A percentile compares a stretch with the other conserved stretches of the same genome.
These are phyloP conservation scores for Aelia acuminata DNA, from an alignment of 2,888 invertebrate species.

Conservation along the genomic window DNA sequence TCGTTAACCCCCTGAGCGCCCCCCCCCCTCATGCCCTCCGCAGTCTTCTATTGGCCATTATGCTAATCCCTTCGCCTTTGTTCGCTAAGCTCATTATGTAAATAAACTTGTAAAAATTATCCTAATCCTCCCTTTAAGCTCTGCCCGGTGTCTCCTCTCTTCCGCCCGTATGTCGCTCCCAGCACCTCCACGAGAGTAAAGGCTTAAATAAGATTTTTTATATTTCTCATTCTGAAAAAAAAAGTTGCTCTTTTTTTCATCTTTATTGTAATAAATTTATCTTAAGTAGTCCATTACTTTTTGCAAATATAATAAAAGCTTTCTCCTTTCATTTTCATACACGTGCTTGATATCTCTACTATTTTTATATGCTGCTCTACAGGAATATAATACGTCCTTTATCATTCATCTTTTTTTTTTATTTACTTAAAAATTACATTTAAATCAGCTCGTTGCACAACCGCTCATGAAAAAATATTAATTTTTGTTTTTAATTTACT, in stretches of 20 bases:
- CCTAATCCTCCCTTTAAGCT: conserved; percentile 50
- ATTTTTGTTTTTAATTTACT: too few species aligned
- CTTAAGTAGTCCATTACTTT: background rate
- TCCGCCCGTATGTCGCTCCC: conserved; percentile 25
- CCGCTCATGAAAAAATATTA: too few species aligned
- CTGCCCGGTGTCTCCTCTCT: conserved; percentile 7
- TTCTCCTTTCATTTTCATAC: too few species aligned
- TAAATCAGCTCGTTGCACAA: too few species aligned
- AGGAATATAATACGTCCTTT: too few species aligned
- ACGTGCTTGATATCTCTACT: too few species aligned
- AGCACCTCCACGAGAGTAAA: background rate
- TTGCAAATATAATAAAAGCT: background rate
- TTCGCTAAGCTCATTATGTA: conserved; percentile 53
- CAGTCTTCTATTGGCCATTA: conserved; percentile 51
- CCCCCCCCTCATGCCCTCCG: background rate
- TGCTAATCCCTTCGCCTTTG: conserved; percentile 47
- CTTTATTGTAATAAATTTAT: background rate
- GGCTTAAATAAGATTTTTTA: background rate
- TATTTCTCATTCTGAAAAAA: background rate
- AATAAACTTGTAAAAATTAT: conserved; percentile 59
- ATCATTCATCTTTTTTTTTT: too few species aligned
- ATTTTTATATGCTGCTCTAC: too few species aligned
- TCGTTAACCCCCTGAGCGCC: background rate
- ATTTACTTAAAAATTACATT: too few species aligned
- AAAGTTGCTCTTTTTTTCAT: background rate